These are phyloP conservation scores for Paralichthys olivaceus DNA, from an alignment of 2,113 vertebrate species.

Conservation along the genomic window DNA sequence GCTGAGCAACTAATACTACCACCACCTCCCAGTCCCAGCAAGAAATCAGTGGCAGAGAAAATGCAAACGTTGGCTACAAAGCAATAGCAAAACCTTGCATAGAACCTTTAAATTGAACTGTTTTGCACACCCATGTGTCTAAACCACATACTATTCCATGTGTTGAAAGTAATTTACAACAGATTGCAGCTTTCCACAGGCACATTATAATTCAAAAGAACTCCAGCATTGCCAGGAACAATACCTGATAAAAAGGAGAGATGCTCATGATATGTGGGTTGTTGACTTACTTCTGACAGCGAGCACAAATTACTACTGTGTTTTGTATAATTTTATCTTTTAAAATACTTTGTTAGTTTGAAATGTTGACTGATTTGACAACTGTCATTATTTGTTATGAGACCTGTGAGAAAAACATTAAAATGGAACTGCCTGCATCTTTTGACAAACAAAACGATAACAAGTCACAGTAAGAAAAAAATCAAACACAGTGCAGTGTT, in stretches of 20 bases:
- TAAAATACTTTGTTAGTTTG: constrained; percentile 11
- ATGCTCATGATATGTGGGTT: constrained; percentile 15
- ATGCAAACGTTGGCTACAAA: too few species aligned
- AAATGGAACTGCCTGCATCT: constrained; percentile 17
- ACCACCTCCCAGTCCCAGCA: neutral
- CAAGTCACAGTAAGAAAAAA: neutral
- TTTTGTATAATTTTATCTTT: constrained; percentile 24
- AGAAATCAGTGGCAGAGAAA: neutral
- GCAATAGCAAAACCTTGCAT: neutral
- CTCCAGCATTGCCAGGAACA: constrained; percentile 12
- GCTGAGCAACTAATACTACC: neutral
- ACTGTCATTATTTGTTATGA: constrained; percentile 18
- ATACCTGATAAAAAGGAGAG: constrained; percentile 22
- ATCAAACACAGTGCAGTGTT: constrained; percentile 20
- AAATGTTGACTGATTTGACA: constrained; percentile 26
- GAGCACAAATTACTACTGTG: constrained; percentile 14
- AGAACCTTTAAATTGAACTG: too few species aligned
- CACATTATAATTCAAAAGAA: constrained; percentile 36
- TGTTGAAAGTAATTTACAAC: constrained; percentile 11
- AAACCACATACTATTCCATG: neutral
- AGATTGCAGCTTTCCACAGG: constrained; percentile 6
- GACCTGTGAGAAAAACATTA: neutral
- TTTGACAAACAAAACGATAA: neutral
- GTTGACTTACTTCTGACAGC: constrained; percentile 30
- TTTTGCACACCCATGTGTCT: neutral